Percentiles rank a stretch among this genome's conserved stretches.
These are phyloP conservation scores for Caenorhabditis zanzibari DNA, from an alignment of 2,888 invertebrate species.

Conservation along the genomic window DNA sequence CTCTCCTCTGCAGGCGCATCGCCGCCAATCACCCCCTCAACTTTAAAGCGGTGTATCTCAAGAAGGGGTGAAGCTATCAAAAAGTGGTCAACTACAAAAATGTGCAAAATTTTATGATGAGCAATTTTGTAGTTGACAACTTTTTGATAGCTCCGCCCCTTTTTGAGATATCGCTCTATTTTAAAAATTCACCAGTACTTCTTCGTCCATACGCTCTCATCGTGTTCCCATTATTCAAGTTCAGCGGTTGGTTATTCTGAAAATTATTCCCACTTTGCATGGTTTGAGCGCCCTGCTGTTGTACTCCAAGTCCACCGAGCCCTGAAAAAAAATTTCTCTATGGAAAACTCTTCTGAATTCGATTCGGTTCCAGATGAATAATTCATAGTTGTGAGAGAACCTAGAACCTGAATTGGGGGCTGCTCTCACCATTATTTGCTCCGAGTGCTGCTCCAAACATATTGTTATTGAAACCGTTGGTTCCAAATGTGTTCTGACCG, in stretches of 20 bases:
- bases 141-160: too few species aligned
- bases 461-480: constrained; percentile 37
- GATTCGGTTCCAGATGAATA: constrained; percentile 5
- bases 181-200: constrained; percentile 41
- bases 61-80: not conserved
- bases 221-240: constrained; percentile 59
- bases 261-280: constrained; percentile 3
- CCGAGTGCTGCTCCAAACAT: constrained; percentile 33
- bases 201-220: constrained; percentile 58
- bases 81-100: too few species aligned
- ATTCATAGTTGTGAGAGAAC: constrained; percentile 1
- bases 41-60: not conserved
- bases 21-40: not conserved
- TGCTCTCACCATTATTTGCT: constrained; percentile 15
- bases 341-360: not conserved
- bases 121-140: too few species aligned
- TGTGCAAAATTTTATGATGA: too few species aligned
- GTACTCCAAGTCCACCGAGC: constrained; percentile 5
- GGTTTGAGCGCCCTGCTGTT: constrained; percentile 24
- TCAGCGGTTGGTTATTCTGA: constrained; percentile 31
- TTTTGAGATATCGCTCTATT: not conserved
- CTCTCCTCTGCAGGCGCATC: too few species aligned
- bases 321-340: too few species aligned
- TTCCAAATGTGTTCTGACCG: constrained; percentile 50
- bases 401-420: not conserved